Evolutionary conservation across 2,797 vertebrate genomes (phyloP).

Genomic region (Malurus leucopterus): DNA sequence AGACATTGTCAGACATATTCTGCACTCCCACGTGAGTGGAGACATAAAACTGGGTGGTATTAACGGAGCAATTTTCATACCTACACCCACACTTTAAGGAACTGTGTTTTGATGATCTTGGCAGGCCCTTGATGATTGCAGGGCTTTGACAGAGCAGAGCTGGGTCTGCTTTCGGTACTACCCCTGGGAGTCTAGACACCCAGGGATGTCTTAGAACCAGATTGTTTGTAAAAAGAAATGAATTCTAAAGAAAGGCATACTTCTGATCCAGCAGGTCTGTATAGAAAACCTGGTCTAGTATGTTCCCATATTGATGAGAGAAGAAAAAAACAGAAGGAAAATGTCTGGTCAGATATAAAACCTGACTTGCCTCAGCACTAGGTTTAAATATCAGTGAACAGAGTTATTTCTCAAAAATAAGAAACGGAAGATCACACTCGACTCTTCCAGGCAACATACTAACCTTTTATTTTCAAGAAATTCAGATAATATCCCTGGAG

Average conservation of each 20-base stretch:
- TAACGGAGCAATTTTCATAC: neutral
- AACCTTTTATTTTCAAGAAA: constrained; percentile 3
- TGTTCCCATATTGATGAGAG: neutral
- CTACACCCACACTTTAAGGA: neutral
- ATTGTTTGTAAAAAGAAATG: neutral
- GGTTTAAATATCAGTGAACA: neutral
- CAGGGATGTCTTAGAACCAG: neutral
- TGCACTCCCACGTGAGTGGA: neutral
- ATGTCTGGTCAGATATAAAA: neutral
- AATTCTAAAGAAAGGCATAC: neutral
- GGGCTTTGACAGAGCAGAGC: neutral
- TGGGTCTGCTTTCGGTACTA: neutral
- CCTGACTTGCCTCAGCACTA: neutral
- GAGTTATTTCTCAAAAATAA: neutral
- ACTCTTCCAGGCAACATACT: neutral
- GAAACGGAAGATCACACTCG: neutral
- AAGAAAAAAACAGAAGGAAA: neutral
- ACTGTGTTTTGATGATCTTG: neutral
- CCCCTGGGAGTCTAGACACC: neutral
- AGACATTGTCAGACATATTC: constrained; percentile 29
- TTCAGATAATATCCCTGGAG: neutral
- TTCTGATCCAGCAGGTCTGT: neutral
- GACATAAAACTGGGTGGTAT: neutral
- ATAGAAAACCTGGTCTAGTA: neutral
- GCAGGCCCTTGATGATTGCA: neutral